Base-by-base conservation (phyloP, 2,113 vertebrate genomes). In the Equus przewalskii region DNA sequence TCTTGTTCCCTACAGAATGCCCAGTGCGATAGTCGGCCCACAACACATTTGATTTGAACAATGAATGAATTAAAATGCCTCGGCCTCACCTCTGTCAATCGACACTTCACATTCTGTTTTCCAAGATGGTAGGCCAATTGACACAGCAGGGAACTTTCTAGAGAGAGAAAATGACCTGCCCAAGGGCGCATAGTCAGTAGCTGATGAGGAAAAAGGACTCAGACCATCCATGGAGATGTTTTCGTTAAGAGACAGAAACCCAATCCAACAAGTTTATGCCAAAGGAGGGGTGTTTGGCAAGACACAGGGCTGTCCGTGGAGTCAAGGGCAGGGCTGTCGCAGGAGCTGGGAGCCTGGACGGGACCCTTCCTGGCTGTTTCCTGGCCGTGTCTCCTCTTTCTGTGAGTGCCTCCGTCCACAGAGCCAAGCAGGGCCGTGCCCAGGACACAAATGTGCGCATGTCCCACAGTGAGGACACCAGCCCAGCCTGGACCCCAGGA, bases 91-190 rank as follows among this genome's bases (percentile, higher is more conserved):
- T 70, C 62, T 28, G 82, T 65, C 69, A 69, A 36, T 21, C 60
- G 33, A 60, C 28, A 12, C 30, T 69, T 11, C 41, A 4, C 18
- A 18, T 22, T n/a, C 41, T 46, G 3, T 33, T 18, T 24, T 30
- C 6, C 1, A 1, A 36, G 11, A 9, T 2, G n/a, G 54, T 6
- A 3, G 36, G 22, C 60, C 10, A 3, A 5, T 19, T 41, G 41
- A 5, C 72, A 11, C 4, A 21, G 16, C 83, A 24, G n/a, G 75
- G 30, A 24, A 6, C 16, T 15, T 64, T 75, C 30, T 24, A 28
- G 46, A 64, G 30, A 33, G 73, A 73, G 18, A 44, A 67, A 26
- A 67, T 19, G 64, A 58, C 28, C 44, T 41, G 82, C 13, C 28
- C 36, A 4, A 13, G 62, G 51, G n/a, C 44, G 28, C 56, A n/a